Evolutionary conservation across 2,113 vertebrate genomes (phyloP).

Genomic region (Malurus elegans): DNA sequence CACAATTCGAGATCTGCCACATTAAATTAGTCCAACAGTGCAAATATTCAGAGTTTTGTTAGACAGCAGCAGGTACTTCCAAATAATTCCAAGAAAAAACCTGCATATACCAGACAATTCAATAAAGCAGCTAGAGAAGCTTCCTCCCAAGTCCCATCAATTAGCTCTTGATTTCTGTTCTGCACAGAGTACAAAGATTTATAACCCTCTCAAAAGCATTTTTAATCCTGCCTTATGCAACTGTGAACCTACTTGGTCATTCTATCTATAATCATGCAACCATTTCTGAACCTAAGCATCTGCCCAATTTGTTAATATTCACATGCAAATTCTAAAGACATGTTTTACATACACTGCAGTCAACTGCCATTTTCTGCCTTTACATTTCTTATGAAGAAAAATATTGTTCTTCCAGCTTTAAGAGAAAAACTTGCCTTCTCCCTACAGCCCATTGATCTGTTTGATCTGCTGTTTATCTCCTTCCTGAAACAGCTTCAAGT

Average conservation of each 20-base stretch:
- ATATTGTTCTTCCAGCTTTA: background rate
- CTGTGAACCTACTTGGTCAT: slow-evolving; percentile 1
- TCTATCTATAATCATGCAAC: background rate
- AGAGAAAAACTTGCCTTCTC: background rate
- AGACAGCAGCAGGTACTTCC: background rate
- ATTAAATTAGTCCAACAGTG: background rate
- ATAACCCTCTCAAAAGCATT: slow-evolving; percentile 5
- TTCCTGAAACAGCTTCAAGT: background rate
- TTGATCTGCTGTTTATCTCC: background rate
- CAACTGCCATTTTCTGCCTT: background rate
- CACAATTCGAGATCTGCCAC: background rate
- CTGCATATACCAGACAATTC: background rate
- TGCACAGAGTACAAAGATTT: background rate
- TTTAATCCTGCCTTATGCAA: slow-evolving; percentile 42
- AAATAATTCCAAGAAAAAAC: background rate
- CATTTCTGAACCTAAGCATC: background rate
- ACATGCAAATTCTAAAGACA: background rate
- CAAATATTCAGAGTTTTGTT: background rate
- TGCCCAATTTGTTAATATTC: background rate
- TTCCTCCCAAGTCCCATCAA: background rate
- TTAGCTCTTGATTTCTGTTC: slow-evolving; percentile 7
- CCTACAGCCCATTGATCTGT: background rate
- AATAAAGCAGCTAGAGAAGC: background rate
- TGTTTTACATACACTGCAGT: background rate
- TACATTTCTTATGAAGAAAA: background rate